A percentile compares a stretch with the other conserved stretches of the same genome.
Conservation (phyloP, 2,797 vertebrate genomes). For the Adelosebastes latens region DNA sequence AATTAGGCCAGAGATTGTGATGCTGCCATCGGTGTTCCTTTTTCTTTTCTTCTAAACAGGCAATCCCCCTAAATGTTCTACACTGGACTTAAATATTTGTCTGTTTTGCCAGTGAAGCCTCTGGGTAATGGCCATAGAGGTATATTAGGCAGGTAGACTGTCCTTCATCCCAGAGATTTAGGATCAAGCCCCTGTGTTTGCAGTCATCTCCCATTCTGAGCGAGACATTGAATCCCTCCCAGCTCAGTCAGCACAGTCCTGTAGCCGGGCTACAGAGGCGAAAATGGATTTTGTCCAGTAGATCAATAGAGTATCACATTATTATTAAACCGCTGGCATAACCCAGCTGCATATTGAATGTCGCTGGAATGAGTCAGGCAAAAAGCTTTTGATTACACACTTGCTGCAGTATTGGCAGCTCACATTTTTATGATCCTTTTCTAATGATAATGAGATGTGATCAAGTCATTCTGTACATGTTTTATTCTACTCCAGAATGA, state of each 20-base stretch:
- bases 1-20: slow-evolving; percentile 61
- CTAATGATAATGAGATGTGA: slow-evolving; percentile 17
- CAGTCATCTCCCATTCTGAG: slow-evolving; percentile 11
- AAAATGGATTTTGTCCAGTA: slow-evolving; percentile 61
- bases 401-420: slow-evolving; percentile 20
- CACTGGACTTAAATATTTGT: neutral
- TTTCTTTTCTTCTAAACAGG: slow-evolving; percentile 25
- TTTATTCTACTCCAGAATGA: neutral
- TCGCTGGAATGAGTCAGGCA: slow-evolving; percentile 51
- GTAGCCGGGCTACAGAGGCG: slow-evolving; percentile 15
- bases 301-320: slow-evolving; percentile 70
- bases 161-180: slow-evolving; percentile 19
- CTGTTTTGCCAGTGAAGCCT: neutral
- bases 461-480: neutral
- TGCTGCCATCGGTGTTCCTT: slow-evolving; percentile 38
- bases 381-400: slow-evolving; percentile 47
- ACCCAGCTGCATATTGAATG: slow-evolving; percentile 53
- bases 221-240: slow-evolving; percentile 43
- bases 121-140: neutral
- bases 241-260: slow-evolving; percentile 58
- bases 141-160: neutral
- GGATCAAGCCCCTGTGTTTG: slow-evolving; percentile 11
- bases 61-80: neutral
- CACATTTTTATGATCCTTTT: neutral
- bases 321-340: slow-evolving; percentile 58